Evolutionary conservation across 2,113 vertebrate genomes (phyloP).

Genomic region (Anthoscopus minutus): DNA sequence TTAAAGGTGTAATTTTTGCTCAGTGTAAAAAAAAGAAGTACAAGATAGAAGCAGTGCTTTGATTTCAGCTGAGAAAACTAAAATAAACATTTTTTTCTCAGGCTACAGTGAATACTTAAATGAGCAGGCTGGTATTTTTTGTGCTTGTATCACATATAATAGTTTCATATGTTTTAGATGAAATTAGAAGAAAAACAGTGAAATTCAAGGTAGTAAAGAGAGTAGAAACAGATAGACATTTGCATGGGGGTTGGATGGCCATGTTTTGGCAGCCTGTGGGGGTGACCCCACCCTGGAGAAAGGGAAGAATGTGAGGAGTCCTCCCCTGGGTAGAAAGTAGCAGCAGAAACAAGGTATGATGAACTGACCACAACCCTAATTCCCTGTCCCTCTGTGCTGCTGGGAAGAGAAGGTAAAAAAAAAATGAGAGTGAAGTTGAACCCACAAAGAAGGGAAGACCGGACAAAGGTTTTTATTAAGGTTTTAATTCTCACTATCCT

Average conservation of each 20-base stretch:
- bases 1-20: not conserved
- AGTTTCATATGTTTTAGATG: not conserved
- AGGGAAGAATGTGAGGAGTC: not conserved
- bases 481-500: not conserved
- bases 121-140: not conserved
- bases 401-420: not conserved
- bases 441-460: not conserved
- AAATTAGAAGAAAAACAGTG: not conserved
- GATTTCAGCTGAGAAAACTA: not conserved
- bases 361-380: not conserved
- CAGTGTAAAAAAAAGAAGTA: not conserved
- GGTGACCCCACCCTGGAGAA: not conserved
- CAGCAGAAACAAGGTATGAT: rapidly evolving
- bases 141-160: not conserved
- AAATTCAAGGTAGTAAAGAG: not conserved
- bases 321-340: not conserved
- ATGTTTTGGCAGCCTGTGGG: not conserved
- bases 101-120: not conserved
- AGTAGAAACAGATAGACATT: not conserved
- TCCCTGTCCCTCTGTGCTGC: not conserved
- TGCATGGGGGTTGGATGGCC: not conserved
- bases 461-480: not conserved
- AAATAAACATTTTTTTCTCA: not conserved
- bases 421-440: not conserved
- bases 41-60: not conserved